phyloP scores from a whole-genome alignment of 1,140 invertebrate species.

The Rhynchophorus ferrugineus region DNA sequence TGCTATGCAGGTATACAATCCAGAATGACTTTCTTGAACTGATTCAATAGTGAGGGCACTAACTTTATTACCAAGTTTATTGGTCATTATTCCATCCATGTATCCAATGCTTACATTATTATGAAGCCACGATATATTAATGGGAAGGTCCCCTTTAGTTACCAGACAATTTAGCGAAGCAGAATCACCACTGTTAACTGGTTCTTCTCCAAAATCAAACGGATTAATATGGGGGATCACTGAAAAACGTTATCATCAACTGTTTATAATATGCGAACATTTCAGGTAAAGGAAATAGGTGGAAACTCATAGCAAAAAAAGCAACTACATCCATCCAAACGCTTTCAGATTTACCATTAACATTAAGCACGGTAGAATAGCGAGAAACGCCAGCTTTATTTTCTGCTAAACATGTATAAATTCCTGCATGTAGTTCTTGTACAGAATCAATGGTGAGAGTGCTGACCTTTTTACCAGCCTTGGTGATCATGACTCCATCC shows the following conservation, averaged over 20 bases:
- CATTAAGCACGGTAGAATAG: conserved; percentile 54
- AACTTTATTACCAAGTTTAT: conserved; percentile 53
- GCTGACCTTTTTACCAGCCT: conserved; percentile 29
- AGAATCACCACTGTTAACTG: conserved; percentile 59
- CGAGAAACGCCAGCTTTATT: conserved; percentile 67
- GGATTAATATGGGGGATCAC: conserved; percentile 62
- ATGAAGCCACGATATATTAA: conserved; percentile 53
- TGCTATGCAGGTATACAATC: conserved; percentile 68
- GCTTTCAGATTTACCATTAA: background rate
- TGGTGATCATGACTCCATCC: conserved; percentile 41
- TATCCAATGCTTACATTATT: conserved; percentile 45
- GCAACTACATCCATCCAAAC: no score
- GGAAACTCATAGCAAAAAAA: no score
- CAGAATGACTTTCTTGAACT: conserved; percentile 64
- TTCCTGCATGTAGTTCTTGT: conserved; percentile 58
- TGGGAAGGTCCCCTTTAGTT: conserved; percentile 59
- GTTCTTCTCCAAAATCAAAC: conserved; percentile 62
- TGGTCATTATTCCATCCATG: conserved; percentile 39
- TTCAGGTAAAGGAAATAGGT: no score
- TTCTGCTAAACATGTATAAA: conserved; percentile 62
- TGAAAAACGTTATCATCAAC: no score
- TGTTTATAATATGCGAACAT: no score
- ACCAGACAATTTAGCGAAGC: conserved; percentile 54
- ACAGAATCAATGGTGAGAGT: conserved; percentile 63
- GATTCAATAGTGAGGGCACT: conserved; percentile 63